Percentiles rank a stretch among this genome's conserved stretches.
These are phyloP conservation scores for Gymnothorax javanicus DNA, from an alignment of 2,797 vertebrate genomes.

Conservation along the genomic window DNA sequence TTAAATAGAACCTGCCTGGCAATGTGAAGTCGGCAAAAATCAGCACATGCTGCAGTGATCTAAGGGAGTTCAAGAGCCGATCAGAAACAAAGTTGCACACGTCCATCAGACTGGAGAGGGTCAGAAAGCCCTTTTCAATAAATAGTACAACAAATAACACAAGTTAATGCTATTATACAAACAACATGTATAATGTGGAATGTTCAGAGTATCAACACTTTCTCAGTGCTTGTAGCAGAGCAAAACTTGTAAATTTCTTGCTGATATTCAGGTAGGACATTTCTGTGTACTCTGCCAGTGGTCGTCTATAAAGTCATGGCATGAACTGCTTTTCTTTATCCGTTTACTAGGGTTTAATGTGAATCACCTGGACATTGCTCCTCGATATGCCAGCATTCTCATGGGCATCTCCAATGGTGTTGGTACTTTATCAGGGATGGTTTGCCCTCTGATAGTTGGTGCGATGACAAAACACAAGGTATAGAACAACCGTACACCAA, in stretches of 20 bases:
- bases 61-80: too few species aligned
- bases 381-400: conserved; percentile 89
- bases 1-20: too few species aligned
- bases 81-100: too few species aligned
- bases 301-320: background rate
- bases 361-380: conserved; percentile 91
- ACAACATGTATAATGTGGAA: background rate
- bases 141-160: background rate
- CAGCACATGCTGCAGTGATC: too few species aligned
- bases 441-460: conserved; percentile 89
- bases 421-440: conserved; percentile 91
- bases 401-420: conserved; percentile 94
- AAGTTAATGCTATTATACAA: background rate
- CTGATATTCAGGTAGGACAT: background rate
- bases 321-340: background rate
- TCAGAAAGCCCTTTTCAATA: too few species aligned
- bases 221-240: background rate
- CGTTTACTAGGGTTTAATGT: conserved; percentile 84
- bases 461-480: conserved; percentile 93
- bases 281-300: background rate
- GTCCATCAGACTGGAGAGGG: too few species aligned
- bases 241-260: background rate
- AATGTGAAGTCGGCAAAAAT: too few species aligned
- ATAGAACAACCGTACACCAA: conserved; percentile 39
- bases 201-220: background rate